Conservation (phyloP, 2,888 invertebrate genomes). For the Brenthis hecate region DNA sequence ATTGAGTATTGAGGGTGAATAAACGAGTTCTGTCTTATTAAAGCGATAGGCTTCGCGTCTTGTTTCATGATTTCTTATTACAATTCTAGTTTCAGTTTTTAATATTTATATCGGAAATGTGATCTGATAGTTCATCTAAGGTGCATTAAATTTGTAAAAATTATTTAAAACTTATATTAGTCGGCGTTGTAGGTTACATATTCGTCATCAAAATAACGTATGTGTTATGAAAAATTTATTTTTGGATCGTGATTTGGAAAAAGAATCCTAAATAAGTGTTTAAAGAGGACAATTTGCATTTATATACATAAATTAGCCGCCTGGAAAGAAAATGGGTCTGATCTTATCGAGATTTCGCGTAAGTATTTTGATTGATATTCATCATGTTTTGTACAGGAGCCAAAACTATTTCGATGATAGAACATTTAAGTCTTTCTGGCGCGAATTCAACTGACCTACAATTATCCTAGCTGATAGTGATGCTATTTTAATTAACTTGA, state of each 20-base stretch:
- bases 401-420: conserved; percentile 70
- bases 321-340: conserved; percentile 81
- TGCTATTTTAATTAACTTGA: conserved; percentile 40
- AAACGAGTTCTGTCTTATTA: conserved; percentile 21
- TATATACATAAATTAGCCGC: conserved; percentile 12
- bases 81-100: conserved; percentile 13
- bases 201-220: conserved; percentile 64
- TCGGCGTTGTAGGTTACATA: conserved; percentile 70
- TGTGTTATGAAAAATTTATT: conserved; percentile 70
- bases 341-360: conserved; percentile 87
- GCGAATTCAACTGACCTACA: conserved; percentile 63
- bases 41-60: conserved; percentile 24
- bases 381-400: conserved; percentile 61
- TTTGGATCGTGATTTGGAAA: conserved; percentile 59
- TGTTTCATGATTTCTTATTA: conserved; percentile 41
- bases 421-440: conserved; percentile 62
- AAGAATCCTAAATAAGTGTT: conserved; percentile 52
- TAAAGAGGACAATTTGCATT: conserved; percentile 28
- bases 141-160: conserved; percentile 39
- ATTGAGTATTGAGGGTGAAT: conserved; percentile 11
- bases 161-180: conserved; percentile 45
- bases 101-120: conserved; percentile 33
- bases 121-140: conserved; percentile 31
- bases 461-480: conserved; percentile 52
- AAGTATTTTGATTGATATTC: conserved; percentile 62